Conservation (phyloP, 23 tunicate species). For the Styela clava region DNA sequence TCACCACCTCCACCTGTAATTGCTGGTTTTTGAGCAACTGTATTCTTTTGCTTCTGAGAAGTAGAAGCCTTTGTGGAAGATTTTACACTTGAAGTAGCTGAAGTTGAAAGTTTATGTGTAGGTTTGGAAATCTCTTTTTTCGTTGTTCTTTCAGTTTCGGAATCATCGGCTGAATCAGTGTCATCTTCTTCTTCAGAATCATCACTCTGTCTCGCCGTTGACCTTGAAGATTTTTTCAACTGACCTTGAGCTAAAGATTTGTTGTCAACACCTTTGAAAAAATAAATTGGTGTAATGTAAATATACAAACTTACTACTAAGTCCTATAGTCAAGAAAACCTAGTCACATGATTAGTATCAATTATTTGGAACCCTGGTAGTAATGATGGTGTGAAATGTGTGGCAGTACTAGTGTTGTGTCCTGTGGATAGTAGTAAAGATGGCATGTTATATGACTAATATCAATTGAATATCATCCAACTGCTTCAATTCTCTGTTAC, state of each 20-base stretch:
- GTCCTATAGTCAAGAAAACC: too few relatives aligned
- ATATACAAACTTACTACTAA: background rate
- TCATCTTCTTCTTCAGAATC: constrained; percentile 23
- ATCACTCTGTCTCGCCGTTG: background rate
- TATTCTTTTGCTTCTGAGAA: background rate
- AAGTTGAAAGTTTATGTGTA: background rate
- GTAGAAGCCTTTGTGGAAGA: background rate
- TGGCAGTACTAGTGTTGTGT: too few relatives aligned
- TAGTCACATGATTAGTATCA: too few relatives aligned
- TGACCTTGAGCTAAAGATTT: constrained; percentile 29
- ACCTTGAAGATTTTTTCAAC: constrained; percentile 4
- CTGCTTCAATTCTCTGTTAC: too few relatives aligned
- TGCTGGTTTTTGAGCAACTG: constrained; percentile 1
- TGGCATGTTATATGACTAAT: too few relatives aligned
- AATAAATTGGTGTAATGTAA: background rate
- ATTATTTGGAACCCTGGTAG: too few relatives aligned
- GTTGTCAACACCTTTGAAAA: constrained; percentile 22
- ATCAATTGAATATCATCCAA: too few relatives aligned
- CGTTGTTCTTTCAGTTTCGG: background rate
- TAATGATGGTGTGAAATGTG: too few relatives aligned
- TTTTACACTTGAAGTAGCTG: background rate
- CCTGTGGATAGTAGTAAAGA: too few relatives aligned
- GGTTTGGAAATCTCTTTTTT: background rate
- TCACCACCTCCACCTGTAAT: constrained; percentile 7
- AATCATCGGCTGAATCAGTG: constrained; percentile 19